Base-by-base conservation (phyloP, 1,140 invertebrate genomes). In the Helicoverpa armigera region DNA sequence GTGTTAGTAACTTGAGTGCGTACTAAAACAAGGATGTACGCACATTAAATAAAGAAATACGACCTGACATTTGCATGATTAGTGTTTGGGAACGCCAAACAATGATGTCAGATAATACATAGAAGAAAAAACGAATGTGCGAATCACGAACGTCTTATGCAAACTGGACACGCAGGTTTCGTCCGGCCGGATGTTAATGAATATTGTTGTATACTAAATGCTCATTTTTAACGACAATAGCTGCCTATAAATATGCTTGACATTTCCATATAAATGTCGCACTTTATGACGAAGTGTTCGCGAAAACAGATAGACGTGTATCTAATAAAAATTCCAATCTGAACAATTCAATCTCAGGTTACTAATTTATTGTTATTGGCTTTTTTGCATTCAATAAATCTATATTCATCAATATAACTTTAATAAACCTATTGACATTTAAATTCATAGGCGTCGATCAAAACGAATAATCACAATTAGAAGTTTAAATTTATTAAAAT, bases 111-210 rank as follows among this genome's bases (percentile, higher is more conserved):
- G 54, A 43, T 43, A 29, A 13, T 10, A 13, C 7, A 58, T 35
- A 16, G 9, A 43, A 70, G 53, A 56, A 58, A 43, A 56, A 56
- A 58, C 56, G 29, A 48, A 31, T 61, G 51, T 14, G 67, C 35
- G 54, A 60, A 29, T 69, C 51, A 58, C 23, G 48, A 77, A 13
- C 29, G 84, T 86, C 83, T 82, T 90, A 90, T 90, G 87, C 88
- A 90, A 87, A 90, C 90, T 85, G 82, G 61, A 85, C 90, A 89
- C 88, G 90, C 79, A 82, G 35, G 35, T 56, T 63, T 50, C 89
- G 84, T 90, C 90, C 89, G 67, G 89, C 86, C 89, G 89, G 90
- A 92, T 88, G 83, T 86, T 69, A 72, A 85, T 90, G 83, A 84
- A 85, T 83, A 86, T 87, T 58, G 76, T 76, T 63, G 61, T 77